Evolutionary conservation across 2,113 vertebrate genomes (phyloP).

Genomic region (Aegypius monachus): DNA sequence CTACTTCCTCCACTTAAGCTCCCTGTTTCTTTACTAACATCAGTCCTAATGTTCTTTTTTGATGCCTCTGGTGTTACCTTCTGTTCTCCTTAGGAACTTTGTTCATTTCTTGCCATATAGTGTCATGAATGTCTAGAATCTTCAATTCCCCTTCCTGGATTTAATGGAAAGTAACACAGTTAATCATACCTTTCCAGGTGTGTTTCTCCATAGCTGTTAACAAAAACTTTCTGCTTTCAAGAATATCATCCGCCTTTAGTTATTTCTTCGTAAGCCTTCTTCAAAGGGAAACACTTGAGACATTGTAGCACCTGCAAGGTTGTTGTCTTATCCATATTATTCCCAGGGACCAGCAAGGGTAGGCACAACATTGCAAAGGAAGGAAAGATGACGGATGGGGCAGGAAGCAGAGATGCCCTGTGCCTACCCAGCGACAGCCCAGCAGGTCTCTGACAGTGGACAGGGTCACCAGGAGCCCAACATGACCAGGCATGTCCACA

Average conservation of each 20-base stretch:
- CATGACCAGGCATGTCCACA: accelerated
- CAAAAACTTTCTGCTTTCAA: background rate
- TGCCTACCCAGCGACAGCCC: background rate
- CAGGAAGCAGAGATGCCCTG: background rate
- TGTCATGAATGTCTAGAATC: background rate
- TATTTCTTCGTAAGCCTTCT: background rate
- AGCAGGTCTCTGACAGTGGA: background rate
- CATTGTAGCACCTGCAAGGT: background rate
- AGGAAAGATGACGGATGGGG: background rate
- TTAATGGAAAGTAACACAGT: background rate
- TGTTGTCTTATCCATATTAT: background rate
- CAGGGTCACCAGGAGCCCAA: background rate
- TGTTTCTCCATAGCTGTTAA: background rate
- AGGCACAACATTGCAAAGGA: background rate
- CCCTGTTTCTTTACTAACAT: background rate
- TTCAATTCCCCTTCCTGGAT: background rate
- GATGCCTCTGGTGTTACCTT: background rate
- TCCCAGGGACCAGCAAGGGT: background rate
- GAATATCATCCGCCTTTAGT: background rate
- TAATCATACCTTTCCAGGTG: background rate
- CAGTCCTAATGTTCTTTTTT: background rate
- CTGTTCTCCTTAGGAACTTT: background rate
- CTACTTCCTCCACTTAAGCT: background rate
- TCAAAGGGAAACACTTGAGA: background rate
- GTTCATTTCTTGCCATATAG: background rate